phyloP scores from a whole-genome alignment of 2,113 vertebrate species.

The Pandion haliaetus region DNA sequence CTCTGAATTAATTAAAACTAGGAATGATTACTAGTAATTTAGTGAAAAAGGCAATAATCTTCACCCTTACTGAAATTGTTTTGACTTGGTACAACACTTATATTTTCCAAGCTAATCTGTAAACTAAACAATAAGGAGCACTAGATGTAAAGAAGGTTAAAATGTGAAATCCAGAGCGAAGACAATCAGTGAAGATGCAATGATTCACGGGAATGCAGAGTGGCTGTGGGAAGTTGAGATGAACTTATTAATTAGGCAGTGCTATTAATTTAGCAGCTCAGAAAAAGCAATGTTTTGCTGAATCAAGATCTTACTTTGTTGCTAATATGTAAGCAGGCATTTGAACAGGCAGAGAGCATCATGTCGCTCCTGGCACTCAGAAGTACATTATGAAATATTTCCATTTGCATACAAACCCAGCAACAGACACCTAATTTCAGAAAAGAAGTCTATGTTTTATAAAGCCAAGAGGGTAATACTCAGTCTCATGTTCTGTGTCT shows the following conservation, averaged over 20 bases:
- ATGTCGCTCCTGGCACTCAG: neutral
- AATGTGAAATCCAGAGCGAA: neutral
- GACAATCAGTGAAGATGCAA: neutral
- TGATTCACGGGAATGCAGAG: neutral
- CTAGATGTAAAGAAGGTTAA: neutral
- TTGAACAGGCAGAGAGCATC: neutral
- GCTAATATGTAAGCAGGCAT: neutral
- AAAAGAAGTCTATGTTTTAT: neutral
- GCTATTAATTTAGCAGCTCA: neutral
- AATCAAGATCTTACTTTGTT: neutral
- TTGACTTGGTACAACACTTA: neutral
- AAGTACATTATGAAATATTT: neutral
- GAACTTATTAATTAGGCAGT: neutral
- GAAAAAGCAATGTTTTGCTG: neutral
- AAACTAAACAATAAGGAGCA: neutral
- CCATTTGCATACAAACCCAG: neutral
- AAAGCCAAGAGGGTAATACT: neutral
- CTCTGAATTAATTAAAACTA: conserved; percentile 3
- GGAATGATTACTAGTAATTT: neutral
- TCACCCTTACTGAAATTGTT: neutral
- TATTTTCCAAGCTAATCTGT: neutral
- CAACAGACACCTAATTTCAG: neutral
- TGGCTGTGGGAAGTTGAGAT: neutral
- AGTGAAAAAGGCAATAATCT: neutral
- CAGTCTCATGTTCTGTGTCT: neutral